These are phyloP conservation scores for Spongilla lacustris DNA, from an alignment of 37 sponge, comb jelly and placozoan genomes.

Conservation along the genomic window DNA sequence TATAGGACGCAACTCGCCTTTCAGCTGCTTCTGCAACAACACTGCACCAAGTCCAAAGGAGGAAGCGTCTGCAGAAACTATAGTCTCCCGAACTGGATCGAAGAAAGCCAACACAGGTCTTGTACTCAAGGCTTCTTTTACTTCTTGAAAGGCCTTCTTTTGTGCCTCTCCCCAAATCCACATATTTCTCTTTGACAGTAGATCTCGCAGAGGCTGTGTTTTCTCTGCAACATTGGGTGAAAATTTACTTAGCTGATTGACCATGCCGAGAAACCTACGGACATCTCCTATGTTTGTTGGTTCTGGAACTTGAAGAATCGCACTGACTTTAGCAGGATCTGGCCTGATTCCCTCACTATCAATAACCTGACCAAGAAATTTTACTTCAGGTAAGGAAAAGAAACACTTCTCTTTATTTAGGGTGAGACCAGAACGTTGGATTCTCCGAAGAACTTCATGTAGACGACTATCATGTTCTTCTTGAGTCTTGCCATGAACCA, in stretches of 20 bases:
- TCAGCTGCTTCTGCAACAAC: constrained; percentile 24
- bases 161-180: constrained; percentile 47
- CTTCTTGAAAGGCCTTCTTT: constrained; percentile 24
- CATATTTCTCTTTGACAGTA: constrained; percentile 18
- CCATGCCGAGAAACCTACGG: constrained; percentile 52
- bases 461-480: constrained; percentile 53
- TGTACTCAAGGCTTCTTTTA: constrained; percentile 30
- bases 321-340: constrained; percentile 44
- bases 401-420: constrained; percentile 32
- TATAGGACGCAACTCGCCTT: constrained; percentile 33
- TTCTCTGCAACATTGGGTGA: constrained; percentile 18
- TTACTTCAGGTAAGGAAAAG: constrained; percentile 13
- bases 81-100: constrained; percentile 23
- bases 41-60: constrained; percentile 54
- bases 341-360: constrained; percentile 38
- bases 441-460: constrained; percentile 24
- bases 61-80: constrained; percentile 36
- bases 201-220: constrained; percentile 32
- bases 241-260: constrained; percentile 44
- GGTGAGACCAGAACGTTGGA: constrained; percentile 24
- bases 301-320: constrained; percentile 6
- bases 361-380: constrained; percentile 34
- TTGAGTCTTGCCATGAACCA: constrained; percentile 29
- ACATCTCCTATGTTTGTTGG: constrained; percentile 34
- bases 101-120: constrained; percentile 33